Conservation (phyloP, 1,140 invertebrate genomes). For the Drosophila obscura region DNA sequence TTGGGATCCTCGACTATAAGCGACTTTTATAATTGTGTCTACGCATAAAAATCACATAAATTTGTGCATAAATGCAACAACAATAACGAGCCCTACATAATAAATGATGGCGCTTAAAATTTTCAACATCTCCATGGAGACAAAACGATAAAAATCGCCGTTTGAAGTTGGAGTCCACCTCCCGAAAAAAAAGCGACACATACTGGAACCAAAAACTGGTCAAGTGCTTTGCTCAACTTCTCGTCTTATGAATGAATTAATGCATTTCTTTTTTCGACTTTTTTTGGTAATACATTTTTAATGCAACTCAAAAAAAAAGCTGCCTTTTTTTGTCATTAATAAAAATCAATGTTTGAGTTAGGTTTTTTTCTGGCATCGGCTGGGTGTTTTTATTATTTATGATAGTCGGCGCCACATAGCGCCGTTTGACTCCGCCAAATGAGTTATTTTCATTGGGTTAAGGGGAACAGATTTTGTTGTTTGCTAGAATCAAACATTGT, state of each 20-base stretch:
- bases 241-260: conserved; percentile 76
- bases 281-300: conserved; percentile 47
- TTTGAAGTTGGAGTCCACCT: conserved; percentile 52
- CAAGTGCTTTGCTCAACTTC: conserved; percentile 59
- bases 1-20: conserved; percentile 38
- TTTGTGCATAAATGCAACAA: conserved; percentile 80
- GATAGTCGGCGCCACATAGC: conserved; percentile 66
- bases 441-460: conserved; percentile 22
- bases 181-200: conserved; percentile 25
- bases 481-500: conserved; percentile 26
- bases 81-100: conserved; percentile 68
- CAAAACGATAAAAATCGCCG: conserved; percentile 68
- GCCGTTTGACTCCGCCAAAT: conserved; percentile 44
- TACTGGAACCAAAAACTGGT: conserved; percentile 26
- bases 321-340: conserved; percentile 70
- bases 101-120: conserved; percentile 83
- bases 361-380: conserved; percentile 22
- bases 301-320: conserved; percentile 51
- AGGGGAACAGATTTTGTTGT: not conserved
- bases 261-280: conserved; percentile 38
- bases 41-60: conserved; percentile 84
- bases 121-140: conserved; percentile 76
- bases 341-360: conserved; percentile 54
- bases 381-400: conserved; percentile 78
- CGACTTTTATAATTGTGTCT: conserved; percentile 83